Base-by-base conservation (phyloP, 2,797 vertebrate genomes). In the Ctenosaura bakeri region DNA sequence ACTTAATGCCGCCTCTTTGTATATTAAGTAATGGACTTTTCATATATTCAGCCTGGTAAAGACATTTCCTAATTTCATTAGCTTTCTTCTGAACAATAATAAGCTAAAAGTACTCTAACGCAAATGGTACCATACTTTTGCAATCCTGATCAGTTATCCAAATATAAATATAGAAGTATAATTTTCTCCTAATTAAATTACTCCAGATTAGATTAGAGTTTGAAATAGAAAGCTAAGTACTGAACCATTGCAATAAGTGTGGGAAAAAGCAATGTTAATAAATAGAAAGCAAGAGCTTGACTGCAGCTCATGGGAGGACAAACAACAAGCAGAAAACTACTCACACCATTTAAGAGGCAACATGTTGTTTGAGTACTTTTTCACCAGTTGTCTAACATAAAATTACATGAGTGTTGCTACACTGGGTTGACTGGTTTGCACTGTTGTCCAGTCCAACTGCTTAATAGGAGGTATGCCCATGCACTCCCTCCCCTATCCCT, bases 121-220 rank as follows among this genome's bases (percentile, higher is more conserved):
- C 42, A 66, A 50, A 14, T 77, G 26, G 50, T 35, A 46, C 29
- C 26, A 66, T 35, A 46, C 56, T 78, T 50, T 77, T 85, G 73
- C 78, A 46, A 18, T 42, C n/a, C 6, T 86, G 85, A 76, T 77
- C 56, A 78, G 16, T 69, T 82, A 71, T 66, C 88, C 66, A 56
- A 86, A 42, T 22, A 29, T 66, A 86, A 77, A 86, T 71, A 89
- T 59, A 69, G 83, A 52, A 35, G 26, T 66, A 38, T 76, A 56
- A 83, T 86, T 56, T 35, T 42, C 71, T 86, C 32, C 88, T 77
- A 91, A 89, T 66, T 54, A 46, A 89, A 91, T 89, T 78, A 77
- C 22, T 12, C 22, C 71, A 52, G 46, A 69, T 83, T 86, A 85
- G 9, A 83, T 86, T 91, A 50, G 56, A 38, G 14, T 89, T 69